Evolutionary conservation across 2,113 vertebrate genomes (phyloP), one percentile per base, ranked within the genome.

Genomic region (Plectropomus leopardus): DNA sequence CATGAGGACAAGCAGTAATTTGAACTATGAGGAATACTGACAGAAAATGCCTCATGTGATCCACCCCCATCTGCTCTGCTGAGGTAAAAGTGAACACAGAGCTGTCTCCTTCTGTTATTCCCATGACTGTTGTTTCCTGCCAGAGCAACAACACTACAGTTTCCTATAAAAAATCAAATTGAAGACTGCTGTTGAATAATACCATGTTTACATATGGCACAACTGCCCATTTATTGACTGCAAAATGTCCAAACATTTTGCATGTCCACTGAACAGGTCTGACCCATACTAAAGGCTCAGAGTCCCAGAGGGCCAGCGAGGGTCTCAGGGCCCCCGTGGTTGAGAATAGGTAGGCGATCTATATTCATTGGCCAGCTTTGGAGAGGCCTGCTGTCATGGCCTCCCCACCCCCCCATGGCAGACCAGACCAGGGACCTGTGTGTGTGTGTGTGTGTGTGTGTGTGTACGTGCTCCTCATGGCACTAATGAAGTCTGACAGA

Each of bases 401-500:
- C 86, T 88, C 86, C 89, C 91, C 78, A 79, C 78, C 89, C 87
- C 87, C 17, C 88, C 58, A 57, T 79, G 78, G 87, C 77, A 86
- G 72, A 86, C 69, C 73, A 88, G 76, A 86, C 86, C 88, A 75
- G 85, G 85, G 78, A 81, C 72, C 45, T 66, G 47, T 55, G 28
- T 81, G 64, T 70, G 73, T 66, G 50, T 73, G 70, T 60, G 36
- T 54, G 48, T 60, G 50, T 58, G 75, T 85, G 70, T 67, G 80
- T 53, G 65, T 51, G 76, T 72, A 54, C 26, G 44, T 76, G 78
- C 76, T 85, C 78, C 84, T 91, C 54, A 21, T 92, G 86, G 92
- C 83, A 83, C 86, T 94, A 95, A 94, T 94, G 85, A 83, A 83
- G 85, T 67, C 80, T 94, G 94, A 93, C 94, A 93, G 76, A 94